These are phyloP conservation scores for Cistogaster globosa DNA, from an alignment of 2,888 invertebrate genomes.

Conservation along the genomic window DNA sequence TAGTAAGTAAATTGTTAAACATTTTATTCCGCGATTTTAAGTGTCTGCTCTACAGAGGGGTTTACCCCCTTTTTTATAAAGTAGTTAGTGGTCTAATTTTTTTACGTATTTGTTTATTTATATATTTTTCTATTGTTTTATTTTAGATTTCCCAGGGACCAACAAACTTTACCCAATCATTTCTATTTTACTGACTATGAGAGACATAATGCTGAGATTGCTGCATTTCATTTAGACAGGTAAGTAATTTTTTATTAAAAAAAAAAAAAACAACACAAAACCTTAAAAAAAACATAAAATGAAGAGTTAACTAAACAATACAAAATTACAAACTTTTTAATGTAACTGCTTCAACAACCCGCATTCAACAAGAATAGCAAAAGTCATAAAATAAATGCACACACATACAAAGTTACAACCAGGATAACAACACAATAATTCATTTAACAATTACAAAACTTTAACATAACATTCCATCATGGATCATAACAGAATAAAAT, in stretches of 20 bases:
- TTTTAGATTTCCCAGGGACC: constrained; percentile 94
- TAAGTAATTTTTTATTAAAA: constrained; percentile 82
- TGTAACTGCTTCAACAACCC: background rate
- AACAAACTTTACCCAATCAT: constrained; percentile 98
- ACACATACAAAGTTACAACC: no score
- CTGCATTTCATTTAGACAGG: constrained; percentile 99
- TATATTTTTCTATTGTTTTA: constrained; percentile 60
- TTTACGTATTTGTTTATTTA: constrained; percentile 45
- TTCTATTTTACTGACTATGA: constrained; percentile 99
- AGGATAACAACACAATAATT: no score
- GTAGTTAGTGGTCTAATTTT: constrained; percentile 63
- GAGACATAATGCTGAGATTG: constrained; percentile 98
- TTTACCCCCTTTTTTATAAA: background rate
- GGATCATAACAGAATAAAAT: no score
- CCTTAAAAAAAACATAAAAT: no score
- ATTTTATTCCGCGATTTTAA: no score
- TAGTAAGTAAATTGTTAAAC: no score
- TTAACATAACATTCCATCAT: no score
- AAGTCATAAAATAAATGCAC: no score
- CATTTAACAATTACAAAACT: no score
- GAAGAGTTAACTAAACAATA: background rate
- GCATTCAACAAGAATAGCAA: background rate
- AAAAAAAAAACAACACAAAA: background rate
- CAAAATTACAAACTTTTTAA: background rate
- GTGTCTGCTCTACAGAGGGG: no score